phyloP scores from a whole-genome alignment of 2,888 invertebrate genomes.

The Antheraea yamamai region DNA sequence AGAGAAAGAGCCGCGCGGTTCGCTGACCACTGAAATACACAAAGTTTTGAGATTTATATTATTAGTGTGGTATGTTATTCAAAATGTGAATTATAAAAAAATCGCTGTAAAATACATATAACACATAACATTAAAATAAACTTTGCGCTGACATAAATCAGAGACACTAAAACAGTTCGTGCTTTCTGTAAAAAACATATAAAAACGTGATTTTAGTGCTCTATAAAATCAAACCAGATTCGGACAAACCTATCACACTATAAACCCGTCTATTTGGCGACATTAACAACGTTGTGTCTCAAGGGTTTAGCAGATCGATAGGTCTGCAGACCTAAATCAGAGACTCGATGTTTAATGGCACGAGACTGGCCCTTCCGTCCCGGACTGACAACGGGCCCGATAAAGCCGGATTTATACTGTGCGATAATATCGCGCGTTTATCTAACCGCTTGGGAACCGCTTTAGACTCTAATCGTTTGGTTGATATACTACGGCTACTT shows the following conservation, averaged over 20 bases:
- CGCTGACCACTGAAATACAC: no score
- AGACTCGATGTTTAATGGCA: conserved; percentile 20
- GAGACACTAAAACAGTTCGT: neutral
- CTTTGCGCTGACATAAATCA: neutral
- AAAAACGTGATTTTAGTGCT: neutral
- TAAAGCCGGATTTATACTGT: conserved; percentile 3
- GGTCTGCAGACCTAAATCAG: conserved; percentile 13
- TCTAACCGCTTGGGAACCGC: conserved; percentile 11
- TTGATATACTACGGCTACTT: neutral
- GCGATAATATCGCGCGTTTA: conserved; percentile 1
- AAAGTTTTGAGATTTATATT: no score
- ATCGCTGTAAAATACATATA: neutral
- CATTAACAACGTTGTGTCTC: conserved; percentile 16
- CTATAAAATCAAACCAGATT: conserved; percentile 3
- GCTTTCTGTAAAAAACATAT: neutral
- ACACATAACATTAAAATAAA: neutral
- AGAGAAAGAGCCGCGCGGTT: no score
- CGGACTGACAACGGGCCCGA: neutral
- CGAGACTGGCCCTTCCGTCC: conserved; percentile 18
- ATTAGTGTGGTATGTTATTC: neutral
- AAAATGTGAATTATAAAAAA: neutral
- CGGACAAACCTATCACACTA: neutral
- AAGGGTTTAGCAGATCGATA: conserved; percentile 13
- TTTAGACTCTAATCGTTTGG: neutral
- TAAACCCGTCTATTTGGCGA: conserved; percentile 13